Percentiles rank a stretch among this genome's conserved stretches.
These are phyloP conservation scores for Megalops cyprinoides DNA, from an alignment of 2,797 vertebrate genomes.

Conservation along the genomic window DNA sequence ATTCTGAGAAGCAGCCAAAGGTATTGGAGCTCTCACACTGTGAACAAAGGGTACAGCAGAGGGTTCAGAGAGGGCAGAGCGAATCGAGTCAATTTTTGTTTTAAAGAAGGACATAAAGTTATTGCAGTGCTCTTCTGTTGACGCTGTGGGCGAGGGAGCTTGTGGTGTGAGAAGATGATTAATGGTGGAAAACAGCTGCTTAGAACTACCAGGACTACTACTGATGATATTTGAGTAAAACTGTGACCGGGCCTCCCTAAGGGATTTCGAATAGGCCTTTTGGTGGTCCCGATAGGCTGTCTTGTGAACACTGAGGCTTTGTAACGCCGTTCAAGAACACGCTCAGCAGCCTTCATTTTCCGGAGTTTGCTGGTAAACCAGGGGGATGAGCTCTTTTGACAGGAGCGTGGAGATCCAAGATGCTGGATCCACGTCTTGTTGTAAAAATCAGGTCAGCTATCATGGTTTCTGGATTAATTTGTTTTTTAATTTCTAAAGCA, in stretches of 20 bases:
- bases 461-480: constrained; percentile 24
- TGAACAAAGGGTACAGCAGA: background rate
- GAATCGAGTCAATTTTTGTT: background rate
- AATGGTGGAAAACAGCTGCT: too few relatives aligned
- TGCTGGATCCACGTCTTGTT: background rate
- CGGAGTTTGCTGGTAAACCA: constrained; percentile 6
- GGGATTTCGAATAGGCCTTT: too few relatives aligned
- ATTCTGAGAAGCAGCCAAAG: background rate
- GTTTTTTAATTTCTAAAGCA: constrained; percentile 21
- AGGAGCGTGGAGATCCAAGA: background rate
- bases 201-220: too few relatives aligned
- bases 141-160: too few relatives aligned
- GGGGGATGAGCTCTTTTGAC: background rate
- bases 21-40: background rate
- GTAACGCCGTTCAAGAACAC: background rate
- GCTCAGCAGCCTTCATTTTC: constrained; percentile 17
- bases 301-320: too few relatives aligned
- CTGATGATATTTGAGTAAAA: too few relatives aligned
- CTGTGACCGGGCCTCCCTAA: too few relatives aligned
- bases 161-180: too few relatives aligned
- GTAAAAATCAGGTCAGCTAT: background rate
- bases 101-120: too few relatives aligned
- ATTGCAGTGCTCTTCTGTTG: too few relatives aligned
- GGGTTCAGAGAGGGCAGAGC: background rate
- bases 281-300: too few relatives aligned